Evolutionary conservation across 2,888 invertebrate species (phyloP).

Genomic region (Temnothorax unifasciatus): DNA sequence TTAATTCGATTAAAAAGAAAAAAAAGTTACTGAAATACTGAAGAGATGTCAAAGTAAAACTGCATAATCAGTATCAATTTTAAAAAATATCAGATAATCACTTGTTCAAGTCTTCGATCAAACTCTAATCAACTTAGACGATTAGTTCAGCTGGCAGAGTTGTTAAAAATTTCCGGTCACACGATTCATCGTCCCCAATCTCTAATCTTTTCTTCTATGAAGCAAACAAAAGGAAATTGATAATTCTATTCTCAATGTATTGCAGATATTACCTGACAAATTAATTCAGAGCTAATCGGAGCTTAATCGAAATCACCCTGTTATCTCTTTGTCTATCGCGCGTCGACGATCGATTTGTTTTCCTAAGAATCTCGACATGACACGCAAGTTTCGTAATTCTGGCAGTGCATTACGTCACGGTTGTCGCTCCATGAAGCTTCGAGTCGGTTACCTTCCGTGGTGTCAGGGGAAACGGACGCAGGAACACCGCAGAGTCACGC

Average conservation of each 20-base stretch:
- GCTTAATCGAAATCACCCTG: neutral
- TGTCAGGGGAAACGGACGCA: neutral
- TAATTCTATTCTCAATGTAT: neutral
- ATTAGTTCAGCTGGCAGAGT: neutral
- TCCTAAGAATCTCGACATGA: neutral
- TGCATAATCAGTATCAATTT: neutral
- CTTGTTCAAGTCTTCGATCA: neutral
- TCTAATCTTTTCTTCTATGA: neutral
- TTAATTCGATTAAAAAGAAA: neutral
- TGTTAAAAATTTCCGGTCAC: neutral
- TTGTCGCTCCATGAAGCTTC: neutral
- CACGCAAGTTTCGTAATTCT: neutral
- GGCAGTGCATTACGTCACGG: slow-evolving; percentile 22
- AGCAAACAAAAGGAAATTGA: neutral
- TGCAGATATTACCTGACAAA: neutral
- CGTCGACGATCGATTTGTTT: neutral
- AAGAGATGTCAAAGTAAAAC: neutral
- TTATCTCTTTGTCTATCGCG: neutral
- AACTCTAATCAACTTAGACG: neutral
- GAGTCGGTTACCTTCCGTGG: slow-evolving; percentile 19
- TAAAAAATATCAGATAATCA: neutral
- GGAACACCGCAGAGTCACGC: neutral
- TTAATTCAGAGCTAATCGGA: neutral
- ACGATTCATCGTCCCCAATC: neutral
- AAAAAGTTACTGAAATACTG: neutral